Conservation (phyloP, 37 sponge, comb jelly and placozoan genomes). For the Spongia lamella region DNA sequence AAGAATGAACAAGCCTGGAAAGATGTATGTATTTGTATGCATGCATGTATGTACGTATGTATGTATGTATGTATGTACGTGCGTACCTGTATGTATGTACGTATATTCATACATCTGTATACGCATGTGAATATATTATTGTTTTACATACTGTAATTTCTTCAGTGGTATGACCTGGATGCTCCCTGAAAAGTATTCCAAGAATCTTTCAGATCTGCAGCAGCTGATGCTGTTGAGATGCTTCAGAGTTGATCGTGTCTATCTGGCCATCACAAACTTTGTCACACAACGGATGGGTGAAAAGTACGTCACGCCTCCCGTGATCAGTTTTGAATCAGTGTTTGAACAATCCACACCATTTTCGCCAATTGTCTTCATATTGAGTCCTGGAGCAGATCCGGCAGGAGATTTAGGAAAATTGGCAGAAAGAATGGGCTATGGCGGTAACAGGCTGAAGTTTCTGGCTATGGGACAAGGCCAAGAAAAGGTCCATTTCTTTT, state of each 20-base stretch:
- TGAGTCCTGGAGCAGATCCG: slow-evolving; percentile 98
- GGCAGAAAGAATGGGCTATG: slow-evolving; percentile 91
- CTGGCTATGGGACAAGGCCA: slow-evolving; percentile 99
- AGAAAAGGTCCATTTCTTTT: too few relatives aligned
- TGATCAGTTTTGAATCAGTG: slow-evolving; percentile 88
- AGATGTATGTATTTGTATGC: slow-evolving; percentile 42
- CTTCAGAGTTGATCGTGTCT: slow-evolving; percentile 97
- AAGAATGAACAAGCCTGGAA: slow-evolving; percentile 83
- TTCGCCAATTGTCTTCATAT: slow-evolving; percentile 98
- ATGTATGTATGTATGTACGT: too few relatives aligned
- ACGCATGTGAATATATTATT: too few relatives aligned
- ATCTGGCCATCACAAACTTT: slow-evolving; percentile 93
- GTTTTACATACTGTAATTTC: too few relatives aligned
- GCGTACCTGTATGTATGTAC: too few relatives aligned
- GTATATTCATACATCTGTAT: too few relatives aligned
- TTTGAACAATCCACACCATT: slow-evolving; percentile 90
- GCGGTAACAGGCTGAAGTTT: slow-evolving; percentile 97
- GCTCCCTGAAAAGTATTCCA: slow-evolving; percentile 81
- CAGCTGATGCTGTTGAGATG: slow-evolving; percentile 88
- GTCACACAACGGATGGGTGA: slow-evolving; percentile 96
- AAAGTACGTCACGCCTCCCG: slow-evolving; percentile 98
- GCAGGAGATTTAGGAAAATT: slow-evolving; percentile 95
- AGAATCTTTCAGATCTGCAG: slow-evolving; percentile 80
- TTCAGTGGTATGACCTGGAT: slow-evolving; percentile 96
- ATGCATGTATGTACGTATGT: too few relatives aligned